phyloP scores from a whole-genome alignment of 2,888 invertebrate species.

The Trichogramma dendrolimi region DNA sequence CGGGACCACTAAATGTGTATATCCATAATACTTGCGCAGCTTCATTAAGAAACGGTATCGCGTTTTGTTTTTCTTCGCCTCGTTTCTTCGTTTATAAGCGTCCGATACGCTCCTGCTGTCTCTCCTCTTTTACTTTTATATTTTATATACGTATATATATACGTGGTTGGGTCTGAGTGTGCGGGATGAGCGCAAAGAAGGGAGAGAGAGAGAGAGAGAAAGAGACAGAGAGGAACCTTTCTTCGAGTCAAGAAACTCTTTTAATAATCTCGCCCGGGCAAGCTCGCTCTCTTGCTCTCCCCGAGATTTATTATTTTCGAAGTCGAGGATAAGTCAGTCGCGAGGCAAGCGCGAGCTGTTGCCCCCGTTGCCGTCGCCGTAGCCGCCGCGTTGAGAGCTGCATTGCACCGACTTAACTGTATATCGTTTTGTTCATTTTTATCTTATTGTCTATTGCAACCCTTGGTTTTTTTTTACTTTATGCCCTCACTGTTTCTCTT shows the following conservation, averaged over 20 bases:
- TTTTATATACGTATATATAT: too few relatives aligned
- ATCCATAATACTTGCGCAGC: conserved; percentile 34
- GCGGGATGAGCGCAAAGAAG: background rate
- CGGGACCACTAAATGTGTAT: conserved; percentile 12
- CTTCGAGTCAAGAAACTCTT: conserved; percentile 41
- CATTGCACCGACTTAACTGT: too few relatives aligned
- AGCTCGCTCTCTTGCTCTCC: conserved; percentile 42
- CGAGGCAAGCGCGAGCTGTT: conserved; percentile 33
- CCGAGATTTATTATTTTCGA: conserved; percentile 53
- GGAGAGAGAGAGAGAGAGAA: background rate
- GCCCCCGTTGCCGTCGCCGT: conserved; percentile 30
- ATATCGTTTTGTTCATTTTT: conserved; percentile 20
- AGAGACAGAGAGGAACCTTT: conserved; percentile 10
- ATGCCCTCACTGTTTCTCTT: conserved; percentile 11
- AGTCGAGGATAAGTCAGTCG: conserved; percentile 43
- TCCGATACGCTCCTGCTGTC: conserved; percentile 10
- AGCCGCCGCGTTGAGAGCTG: background rate
- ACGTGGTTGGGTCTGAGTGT: too few relatives aligned
- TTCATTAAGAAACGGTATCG: conserved; percentile 53
- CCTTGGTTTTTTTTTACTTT: conserved; percentile 19
- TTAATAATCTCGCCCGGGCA: conserved; percentile 48
- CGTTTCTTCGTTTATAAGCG: conserved; percentile 26
- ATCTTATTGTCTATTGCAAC: conserved; percentile 26
- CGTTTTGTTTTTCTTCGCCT: conserved; percentile 50
- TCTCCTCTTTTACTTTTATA: conserved; percentile 28